Evolutionary conservation across 2,797 vertebrate species (phyloP).

Genomic region (Astyanax mexicanus): DNA sequence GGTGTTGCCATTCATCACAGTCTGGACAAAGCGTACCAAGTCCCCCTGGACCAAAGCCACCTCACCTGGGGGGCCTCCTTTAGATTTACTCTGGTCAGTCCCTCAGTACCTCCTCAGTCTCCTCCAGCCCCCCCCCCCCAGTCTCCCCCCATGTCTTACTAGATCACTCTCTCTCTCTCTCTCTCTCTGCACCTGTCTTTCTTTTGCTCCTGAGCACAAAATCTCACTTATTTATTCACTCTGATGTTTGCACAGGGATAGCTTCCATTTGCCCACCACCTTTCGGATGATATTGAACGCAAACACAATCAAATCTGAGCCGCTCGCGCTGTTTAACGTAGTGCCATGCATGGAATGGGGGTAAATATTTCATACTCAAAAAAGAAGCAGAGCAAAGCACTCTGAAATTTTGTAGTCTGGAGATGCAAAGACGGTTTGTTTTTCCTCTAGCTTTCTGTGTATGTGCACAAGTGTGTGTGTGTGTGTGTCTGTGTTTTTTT

Average conservation of each 20-base stretch:
- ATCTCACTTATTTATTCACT: conserved; percentile 72
- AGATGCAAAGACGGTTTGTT: conserved; percentile 53
- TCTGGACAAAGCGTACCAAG: conserved; percentile 7
- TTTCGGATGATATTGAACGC: conserved; percentile 67
- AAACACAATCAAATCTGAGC: conserved; percentile 73
- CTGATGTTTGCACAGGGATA: conserved; percentile 72
- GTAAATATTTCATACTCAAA: conserved; percentile 62
- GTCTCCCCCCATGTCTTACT: not conserved
- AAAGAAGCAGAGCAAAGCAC: conserved; percentile 37
- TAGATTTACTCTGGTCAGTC: conserved; percentile 22
- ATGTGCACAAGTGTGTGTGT: not conserved
- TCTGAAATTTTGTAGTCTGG: conserved; percentile 50
- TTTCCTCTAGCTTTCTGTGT: conserved; percentile 41
- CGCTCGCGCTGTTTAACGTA: conserved; percentile 58
- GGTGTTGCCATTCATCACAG: conserved; percentile 26
- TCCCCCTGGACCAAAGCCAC: conserved; percentile 21
- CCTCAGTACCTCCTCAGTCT: not conserved
- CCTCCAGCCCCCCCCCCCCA: conserved; percentile 1
- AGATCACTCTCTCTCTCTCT: conserved; percentile 51
- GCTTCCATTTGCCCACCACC: conserved; percentile 65
- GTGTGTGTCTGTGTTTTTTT: conserved; percentile 18
- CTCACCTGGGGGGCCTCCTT: conserved; percentile 36
- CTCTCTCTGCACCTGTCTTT: conserved; percentile 62
- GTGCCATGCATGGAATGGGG: conserved; percentile 38
- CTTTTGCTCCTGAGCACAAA: conserved; percentile 62